phyloP scores from a whole-genome alignment of 2,113 vertebrate species.

The Pontoporia blainvillei region DNA sequence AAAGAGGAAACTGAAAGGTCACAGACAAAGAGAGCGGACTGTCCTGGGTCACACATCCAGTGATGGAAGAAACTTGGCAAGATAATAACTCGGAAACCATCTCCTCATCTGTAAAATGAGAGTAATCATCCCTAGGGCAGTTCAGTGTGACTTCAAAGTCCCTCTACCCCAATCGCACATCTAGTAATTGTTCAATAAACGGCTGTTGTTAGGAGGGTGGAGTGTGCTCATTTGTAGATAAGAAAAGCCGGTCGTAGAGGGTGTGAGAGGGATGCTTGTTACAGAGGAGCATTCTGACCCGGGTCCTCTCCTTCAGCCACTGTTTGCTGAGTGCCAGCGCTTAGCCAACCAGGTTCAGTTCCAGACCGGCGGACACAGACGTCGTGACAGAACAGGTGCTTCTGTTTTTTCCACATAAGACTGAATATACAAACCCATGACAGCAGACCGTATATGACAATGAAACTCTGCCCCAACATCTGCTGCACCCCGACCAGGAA shows the following conservation, averaged over 20 bases:
- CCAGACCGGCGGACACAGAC: background rate
- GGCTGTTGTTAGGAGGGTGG: background rate
- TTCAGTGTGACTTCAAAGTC: background rate
- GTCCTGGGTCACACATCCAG: background rate
- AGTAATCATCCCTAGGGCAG: background rate
- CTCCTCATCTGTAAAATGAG: background rate
- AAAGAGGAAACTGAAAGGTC: background rate
- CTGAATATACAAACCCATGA: background rate
- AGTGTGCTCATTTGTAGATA: background rate
- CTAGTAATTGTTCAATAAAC: background rate
- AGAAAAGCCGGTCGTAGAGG: background rate
- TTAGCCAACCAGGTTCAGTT: too few species aligned
- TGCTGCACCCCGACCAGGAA: background rate
- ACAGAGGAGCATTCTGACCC: background rate
- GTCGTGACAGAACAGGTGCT: background rate
- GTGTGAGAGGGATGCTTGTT: background rate
- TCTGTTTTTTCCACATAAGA: background rate
- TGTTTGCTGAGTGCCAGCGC: background rate
- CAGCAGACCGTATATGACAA: background rate
- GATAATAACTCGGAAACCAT: background rate
- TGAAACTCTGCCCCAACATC: background rate
- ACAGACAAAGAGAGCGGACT: background rate
- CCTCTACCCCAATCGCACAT: background rate
- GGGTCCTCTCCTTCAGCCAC: background rate
- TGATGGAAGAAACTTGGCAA: background rate